Evolutionary conservation across 2,113 vertebrate genomes (phyloP).

Genomic region (Pyrgilauda ruficollis): DNA sequence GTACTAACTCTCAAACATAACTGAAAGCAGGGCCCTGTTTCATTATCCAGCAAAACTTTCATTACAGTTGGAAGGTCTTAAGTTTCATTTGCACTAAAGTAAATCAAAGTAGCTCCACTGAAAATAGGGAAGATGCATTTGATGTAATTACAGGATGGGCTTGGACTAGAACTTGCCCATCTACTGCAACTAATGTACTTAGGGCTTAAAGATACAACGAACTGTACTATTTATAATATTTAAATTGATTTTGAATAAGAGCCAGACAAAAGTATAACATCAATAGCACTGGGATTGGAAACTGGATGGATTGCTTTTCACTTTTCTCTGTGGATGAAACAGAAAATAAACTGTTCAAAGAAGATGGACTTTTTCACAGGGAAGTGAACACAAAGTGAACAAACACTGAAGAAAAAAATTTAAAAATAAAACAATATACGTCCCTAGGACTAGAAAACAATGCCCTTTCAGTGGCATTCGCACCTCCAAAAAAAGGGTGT

Average conservation of each 20-base stretch:
- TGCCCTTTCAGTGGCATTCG: background rate
- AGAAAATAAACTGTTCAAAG: background rate
- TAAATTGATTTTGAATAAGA: background rate
- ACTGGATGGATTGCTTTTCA: background rate
- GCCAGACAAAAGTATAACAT: background rate
- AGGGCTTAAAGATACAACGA: background rate
- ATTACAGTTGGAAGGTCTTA: background rate
- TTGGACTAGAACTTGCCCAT: background rate
- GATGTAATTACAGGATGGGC: background rate
- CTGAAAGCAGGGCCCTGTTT: background rate
- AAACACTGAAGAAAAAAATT: background rate
- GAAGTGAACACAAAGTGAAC: background rate
- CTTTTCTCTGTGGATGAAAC: background rate
- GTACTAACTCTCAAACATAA: background rate
- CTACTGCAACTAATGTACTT: background rate
- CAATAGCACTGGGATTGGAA: background rate
- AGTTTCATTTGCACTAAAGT: background rate
- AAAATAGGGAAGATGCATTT: background rate
- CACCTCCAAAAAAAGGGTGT: background rate
- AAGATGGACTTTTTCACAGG: background rate
- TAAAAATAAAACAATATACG: accelerated
- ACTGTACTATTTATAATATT: background rate
- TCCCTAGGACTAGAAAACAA: background rate
- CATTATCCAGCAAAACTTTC: background rate
- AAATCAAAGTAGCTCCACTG: background rate